Percentiles rank a stretch among this genome's conserved stretches.
Evolutionary conservation across 2,797 vertebrate species (phyloP).

Genomic region (Brachyrhaphis roseni): DNA sequence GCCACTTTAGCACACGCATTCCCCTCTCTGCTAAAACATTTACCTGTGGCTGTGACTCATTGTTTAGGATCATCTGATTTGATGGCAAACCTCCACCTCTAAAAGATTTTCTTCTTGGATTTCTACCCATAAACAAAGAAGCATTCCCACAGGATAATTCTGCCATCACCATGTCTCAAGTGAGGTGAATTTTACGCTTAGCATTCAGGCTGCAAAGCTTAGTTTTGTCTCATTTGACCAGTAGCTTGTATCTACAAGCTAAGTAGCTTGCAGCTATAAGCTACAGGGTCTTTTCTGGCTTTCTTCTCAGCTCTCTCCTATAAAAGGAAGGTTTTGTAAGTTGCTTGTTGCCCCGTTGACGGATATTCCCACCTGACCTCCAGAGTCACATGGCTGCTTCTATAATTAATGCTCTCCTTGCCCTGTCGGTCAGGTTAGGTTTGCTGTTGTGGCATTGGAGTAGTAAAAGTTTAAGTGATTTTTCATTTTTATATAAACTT

Average conservation of each 20-base stretch:
- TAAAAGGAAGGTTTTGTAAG: not conserved
- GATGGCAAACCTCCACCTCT: not conserved
- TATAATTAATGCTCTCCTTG: no score
- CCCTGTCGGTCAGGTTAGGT: not conserved
- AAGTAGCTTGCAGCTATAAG: not conserved
- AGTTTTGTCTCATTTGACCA: not conserved
- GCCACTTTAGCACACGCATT: not conserved
- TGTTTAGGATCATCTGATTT: not conserved
- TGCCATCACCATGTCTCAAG: not conserved
- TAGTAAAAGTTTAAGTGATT: not conserved
- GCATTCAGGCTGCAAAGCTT: not conserved
- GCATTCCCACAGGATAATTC: not conserved
- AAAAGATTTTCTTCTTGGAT: not conserved
- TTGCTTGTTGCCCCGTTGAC: not conserved
- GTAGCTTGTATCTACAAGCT: not conserved
- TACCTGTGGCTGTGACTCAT: not conserved
- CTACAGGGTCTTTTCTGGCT: not conserved
- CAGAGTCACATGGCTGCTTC: no score
- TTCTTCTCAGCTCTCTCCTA: not conserved
- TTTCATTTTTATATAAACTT: not conserved
- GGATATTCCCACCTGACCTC: no score
- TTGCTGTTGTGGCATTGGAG: not conserved
- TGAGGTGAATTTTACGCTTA: not conserved
- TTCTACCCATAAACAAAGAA: not conserved
- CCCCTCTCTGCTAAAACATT: not conserved